Conservation (phyloP, 2,113 vertebrate genomes). For the Triplophysa siluroides region DNA sequence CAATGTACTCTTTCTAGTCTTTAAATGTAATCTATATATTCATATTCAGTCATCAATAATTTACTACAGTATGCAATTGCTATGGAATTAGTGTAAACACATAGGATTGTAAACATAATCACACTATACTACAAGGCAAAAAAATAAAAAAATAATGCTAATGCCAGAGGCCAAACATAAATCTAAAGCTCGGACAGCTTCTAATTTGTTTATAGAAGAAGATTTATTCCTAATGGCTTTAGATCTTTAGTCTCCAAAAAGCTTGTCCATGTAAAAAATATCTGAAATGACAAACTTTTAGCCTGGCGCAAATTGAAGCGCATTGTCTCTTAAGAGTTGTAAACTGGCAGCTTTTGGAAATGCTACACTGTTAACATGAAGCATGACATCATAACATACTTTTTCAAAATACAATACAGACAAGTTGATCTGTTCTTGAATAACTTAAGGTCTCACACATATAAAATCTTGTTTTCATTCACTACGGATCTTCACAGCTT, state of each 20-base stretch:
- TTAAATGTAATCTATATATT: conserved; percentile 7
- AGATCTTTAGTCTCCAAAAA: conserved; percentile 20
- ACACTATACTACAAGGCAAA: conserved; percentile 19
- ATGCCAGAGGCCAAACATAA: conserved; percentile 18
- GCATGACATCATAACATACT: not conserved
- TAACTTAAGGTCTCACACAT: conserved; percentile 1
- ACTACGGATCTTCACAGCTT: conserved; percentile 3
- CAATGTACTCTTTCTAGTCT: conserved; percentile 25
- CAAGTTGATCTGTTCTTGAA: not conserved
- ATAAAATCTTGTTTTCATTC: not conserved
- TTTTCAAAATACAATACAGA: not conserved
- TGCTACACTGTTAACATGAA: conserved; percentile 5
- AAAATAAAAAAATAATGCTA: conserved; percentile 38
- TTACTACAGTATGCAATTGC: conserved; percentile 9
- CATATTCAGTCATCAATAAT: conserved; percentile 45
- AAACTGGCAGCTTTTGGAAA: conserved; percentile 11
- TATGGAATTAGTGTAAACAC: conserved; percentile 4
- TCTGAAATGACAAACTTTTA: not conserved
- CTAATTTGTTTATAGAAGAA: conserved; percentile 11
- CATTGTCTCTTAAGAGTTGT: not conserved
- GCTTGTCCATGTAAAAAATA: conserved; percentile 34
- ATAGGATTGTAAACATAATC: conserved; percentile 22
- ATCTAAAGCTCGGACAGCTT: not conserved
- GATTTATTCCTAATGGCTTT: conserved; percentile 24
- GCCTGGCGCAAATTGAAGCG: not conserved